Conservation (phyloP, 2,113 vertebrate genomes). For the Edolisoma coerulescens region DNA sequence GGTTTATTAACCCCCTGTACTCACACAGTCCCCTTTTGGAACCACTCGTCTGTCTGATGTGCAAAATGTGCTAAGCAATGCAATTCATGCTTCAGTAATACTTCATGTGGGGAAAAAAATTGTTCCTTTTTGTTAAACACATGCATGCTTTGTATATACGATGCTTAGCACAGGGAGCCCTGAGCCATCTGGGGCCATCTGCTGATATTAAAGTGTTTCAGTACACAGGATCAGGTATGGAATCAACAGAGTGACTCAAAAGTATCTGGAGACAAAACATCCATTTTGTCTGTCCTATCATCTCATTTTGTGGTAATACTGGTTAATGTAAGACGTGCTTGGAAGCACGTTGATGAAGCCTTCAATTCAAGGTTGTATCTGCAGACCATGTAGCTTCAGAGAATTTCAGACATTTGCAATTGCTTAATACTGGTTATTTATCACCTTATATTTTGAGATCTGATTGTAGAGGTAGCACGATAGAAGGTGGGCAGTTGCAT, state of each 20-base stretch:
- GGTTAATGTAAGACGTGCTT: not conserved
- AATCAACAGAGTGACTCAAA: not conserved
- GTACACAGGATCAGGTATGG: not conserved
- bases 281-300: not conserved
- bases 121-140: not conserved
- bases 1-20: not conserved
- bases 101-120: not conserved
- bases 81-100: not conserved
- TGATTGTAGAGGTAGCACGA: not conserved
- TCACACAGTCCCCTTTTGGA: not conserved
- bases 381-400: not conserved
- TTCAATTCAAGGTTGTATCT: not conserved
- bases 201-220: not conserved
- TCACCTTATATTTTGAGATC: not conserved
- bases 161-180: not conserved
- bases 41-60: not conserved
- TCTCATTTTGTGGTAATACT: not conserved
- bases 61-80: not conserved
- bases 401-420: not conserved
- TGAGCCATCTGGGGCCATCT: not conserved
- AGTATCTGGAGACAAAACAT: not conserved
- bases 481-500: not conserved
- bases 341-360: not conserved
- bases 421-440: not conserved
- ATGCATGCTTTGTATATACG: not conserved